Evolutionary conservation across 2,113 vertebrate species (phyloP), one percentile per base, ranked within the genome.

Genomic region (Cromileptes altivelis): DNA sequence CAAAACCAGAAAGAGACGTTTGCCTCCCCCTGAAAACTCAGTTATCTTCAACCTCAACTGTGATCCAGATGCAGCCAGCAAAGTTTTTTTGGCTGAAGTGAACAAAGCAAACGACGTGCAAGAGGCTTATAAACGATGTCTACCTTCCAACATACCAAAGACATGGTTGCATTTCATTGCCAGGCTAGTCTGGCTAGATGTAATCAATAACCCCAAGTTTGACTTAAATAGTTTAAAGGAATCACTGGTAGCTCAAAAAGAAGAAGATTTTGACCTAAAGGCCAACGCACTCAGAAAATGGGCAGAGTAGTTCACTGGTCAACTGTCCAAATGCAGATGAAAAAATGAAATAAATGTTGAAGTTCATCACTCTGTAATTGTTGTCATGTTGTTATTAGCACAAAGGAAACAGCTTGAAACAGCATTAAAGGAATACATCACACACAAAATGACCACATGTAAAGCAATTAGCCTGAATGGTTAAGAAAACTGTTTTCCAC

Each of bases 261-360:
- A 75, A 30, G 33, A 37, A 2, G 62, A 85, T 75, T 75, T 88
- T 75, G 75, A 85, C 53, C 79, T 85, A 21, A 82, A 52, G 53
- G 57, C 45, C 2, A 40, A 71, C 49, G 42, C 69, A 30, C 42
- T 78, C 3, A 9, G 25, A 60, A 70, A 64, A 9, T 82, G 75
- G 75, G 6, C 15, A 37, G 18, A 75, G 15, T 73, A 69, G 53
- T 14, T 58, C 25, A 60, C 3, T 23, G 52, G 19, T 53, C 52
- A 53, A 19, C 52, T 19, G 19, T 21, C 19, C 19, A 53, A 13
- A 53, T 21, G 18, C 33, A 37, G 33, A 37, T 37, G 33, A 37
- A 37, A 37, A 37, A 37, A 37, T 37, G 33, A 37, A 37, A 37
- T 37, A 37, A 37, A 37, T 7, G 33, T 42, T 12, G 9, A 42